Evolutionary conservation across 2,797 vertebrate species (phyloP).

Genomic region (Spinus olivaceus): DNA sequence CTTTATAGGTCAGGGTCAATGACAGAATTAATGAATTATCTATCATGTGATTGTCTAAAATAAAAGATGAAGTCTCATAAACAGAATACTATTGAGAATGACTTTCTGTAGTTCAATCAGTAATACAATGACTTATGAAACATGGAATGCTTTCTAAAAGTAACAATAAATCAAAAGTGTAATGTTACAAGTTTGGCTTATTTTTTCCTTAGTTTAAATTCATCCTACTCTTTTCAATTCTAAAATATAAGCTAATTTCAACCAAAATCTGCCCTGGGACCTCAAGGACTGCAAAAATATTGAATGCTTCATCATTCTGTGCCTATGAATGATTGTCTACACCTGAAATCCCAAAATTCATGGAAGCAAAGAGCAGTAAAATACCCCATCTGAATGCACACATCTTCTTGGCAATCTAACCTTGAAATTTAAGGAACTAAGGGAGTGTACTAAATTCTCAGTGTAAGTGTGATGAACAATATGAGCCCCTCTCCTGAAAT

Average conservation of each 20-base stretch:
- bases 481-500: neutral
- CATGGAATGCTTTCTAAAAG: neutral
- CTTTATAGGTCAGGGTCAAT: neutral
- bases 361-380: neutral
- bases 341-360: neutral
- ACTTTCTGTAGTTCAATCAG: neutral
- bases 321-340: neutral
- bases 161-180: neutral
- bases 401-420: neutral
- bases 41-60: neutral
- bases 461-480: neutral
- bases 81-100: neutral
- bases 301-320: neutral
- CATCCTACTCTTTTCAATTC: neutral
- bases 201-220: neutral
- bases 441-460: neutral
- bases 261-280: neutral
- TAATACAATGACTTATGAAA: neutral
- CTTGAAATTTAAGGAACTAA: neutral
- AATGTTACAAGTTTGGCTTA: neutral
- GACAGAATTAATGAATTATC: neutral
- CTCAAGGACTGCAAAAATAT: neutral
- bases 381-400: neutral
- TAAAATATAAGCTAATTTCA: neutral
- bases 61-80: neutral